Evolutionary conservation across 1,140 invertebrate species (phyloP), one percentile per base, ranked within the genome.

Genomic region (Hydropsyche tenuis): DNA sequence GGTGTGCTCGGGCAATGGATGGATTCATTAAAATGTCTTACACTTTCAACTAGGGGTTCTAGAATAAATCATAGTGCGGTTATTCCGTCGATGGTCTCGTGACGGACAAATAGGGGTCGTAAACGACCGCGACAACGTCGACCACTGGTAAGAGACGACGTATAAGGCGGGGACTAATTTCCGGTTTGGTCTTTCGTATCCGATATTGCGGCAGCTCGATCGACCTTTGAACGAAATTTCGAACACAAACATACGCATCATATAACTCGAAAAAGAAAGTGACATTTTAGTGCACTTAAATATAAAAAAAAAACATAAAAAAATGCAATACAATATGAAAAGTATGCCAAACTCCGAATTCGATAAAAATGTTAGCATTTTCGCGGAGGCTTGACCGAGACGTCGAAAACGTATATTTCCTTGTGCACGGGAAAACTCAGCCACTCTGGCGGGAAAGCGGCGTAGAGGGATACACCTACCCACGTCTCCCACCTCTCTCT

Each of bases 121-220:
- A 71, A 71, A 71, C 22, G 23, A 16, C 30, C n/a, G 46, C 69
- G 69, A 37, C 69, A 60, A 30, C 30, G 48, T 45, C 63, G 30
- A n/a, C 18, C 46, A 23, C 48, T 22, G 46, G 23, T 12, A 37
- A 25, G 65, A 16, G 2, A 45, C 22, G 45, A 69, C 66, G 66
- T 69, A 45, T 60, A 60, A 27, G 69, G 69, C 25, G 22, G 69
- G 37, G 22, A n/a, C 69, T 60, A 71, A 71, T 71, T 71, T 71
- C 69, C 69, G 69, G 69, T 20, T 23, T 16, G 46, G 69, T 46
- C 43, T 69, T 27, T 45, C 66, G 43, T 45, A 51, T 69, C 66
- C 66, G 66, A 53, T 20, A 5, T 53, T 53, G 48, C 2, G 16
- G n/a, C n/a, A n/a, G n/a, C n/a, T n/a, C n/a, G n/a, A n/a, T n/a